Evolutionary conservation across 2,888 invertebrate species (phyloP).

Genomic region (Idaea biselata): DNA sequence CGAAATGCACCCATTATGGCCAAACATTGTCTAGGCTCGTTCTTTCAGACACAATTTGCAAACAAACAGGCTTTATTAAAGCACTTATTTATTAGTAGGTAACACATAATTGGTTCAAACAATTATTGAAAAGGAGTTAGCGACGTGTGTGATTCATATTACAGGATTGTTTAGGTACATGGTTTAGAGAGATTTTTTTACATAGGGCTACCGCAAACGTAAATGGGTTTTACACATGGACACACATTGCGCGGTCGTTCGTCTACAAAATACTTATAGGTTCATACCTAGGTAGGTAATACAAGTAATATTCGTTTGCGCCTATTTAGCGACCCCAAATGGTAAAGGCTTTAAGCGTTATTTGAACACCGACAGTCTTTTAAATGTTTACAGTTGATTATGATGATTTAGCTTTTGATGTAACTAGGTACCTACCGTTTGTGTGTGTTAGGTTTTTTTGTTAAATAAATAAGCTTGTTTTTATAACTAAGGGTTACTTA

Average conservation of each 20-base stretch:
- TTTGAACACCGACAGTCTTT: slow-evolving; percentile 2
- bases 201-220: slow-evolving; percentile 55
- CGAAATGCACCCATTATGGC: slow-evolving; percentile 58
- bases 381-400: slow-evolving; percentile 2
- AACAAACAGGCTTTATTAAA: slow-evolving; percentile 53
- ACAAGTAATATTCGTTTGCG: not conserved
- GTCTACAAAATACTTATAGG: slow-evolving; percentile 12
- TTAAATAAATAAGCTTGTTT: too few relatives aligned
- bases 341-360: slow-evolving; percentile 4
- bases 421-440: not conserved
- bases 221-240: slow-evolving; percentile 69
- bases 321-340: not conserved
- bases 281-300: not conserved
- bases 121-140: slow-evolving; percentile 70
- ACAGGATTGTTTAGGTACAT: slow-evolving; percentile 69
- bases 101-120: slow-evolving; percentile 47
- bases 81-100: slow-evolving; percentile 56
- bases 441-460: too few relatives aligned
- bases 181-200: slow-evolving; percentile 53
- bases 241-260: slow-evolving; percentile 48
- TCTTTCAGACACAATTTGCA: slow-evolving; percentile 42
- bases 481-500: too few relatives aligned
- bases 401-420: not conserved
- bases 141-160: slow-evolving; percentile 75
- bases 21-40: slow-evolving; percentile 62